phyloP scores from a whole-genome alignment of 2,888 invertebrate genomes.

The Macrosiphum euphorbiae region DNA sequence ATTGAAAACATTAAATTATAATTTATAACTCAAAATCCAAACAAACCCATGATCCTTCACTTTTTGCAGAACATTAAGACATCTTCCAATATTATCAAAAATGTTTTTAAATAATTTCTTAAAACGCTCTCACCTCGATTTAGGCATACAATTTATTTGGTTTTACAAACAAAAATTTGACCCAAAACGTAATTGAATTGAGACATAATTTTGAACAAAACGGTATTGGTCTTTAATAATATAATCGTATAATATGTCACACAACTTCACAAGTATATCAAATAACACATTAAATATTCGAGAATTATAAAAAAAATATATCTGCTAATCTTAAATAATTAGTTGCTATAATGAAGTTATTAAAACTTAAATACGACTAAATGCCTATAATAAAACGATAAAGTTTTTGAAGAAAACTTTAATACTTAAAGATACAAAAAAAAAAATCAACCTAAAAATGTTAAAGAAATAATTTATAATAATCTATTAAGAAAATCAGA shows the following conservation, averaged over 20 bases:
- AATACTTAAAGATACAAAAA: neutral
- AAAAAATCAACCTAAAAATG: neutral
- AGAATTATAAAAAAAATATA: neutral
- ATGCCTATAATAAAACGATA: neutral
- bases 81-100: neutral
- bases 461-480: neutral
- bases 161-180: neutral
- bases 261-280: neutral
- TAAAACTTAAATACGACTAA: neutral
- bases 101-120: neutral
- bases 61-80: neutral
- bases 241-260: neutral
- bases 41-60: neutral
- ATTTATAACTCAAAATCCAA: neutral
- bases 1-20: neutral
- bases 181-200: neutral
- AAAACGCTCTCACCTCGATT: neutral
- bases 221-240: neutral
- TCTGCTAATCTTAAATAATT: neutral
- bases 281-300: neutral
- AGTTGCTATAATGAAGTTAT: neutral
- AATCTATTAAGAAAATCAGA: neutral
- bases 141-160: neutral
- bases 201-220: neutral
- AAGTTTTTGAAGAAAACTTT: neutral